Base-by-base conservation (phyloP, 2,113 vertebrate genomes). In the Gorsachius goisagi region DNA sequence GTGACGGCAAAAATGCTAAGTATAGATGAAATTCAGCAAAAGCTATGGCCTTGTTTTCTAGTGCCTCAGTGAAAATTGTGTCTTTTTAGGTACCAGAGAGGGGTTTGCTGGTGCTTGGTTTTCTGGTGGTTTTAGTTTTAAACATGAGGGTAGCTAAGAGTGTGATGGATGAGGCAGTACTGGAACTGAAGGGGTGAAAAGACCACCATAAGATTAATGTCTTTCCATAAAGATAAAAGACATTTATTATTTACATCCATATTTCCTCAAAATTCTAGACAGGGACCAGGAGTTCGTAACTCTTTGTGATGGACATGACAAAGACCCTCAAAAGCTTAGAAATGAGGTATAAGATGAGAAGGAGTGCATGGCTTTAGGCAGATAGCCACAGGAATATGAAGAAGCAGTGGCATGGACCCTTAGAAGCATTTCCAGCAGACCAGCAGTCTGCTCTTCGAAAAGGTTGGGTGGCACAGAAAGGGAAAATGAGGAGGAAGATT, bases 1-100 rank as follows among this genome's bases (percentile, higher is more conserved):
- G 89, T 95, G 95, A 94, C 64, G 92, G 86, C 77, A 93, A 82
- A 95, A 81, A 82, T 66, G 74, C 32, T 81, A 93, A 73, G 26
- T 85, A 50, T 76, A 96, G 84, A 79, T 76, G 83, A 78, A 93
- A 90, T 52, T 64, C 60, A 58, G 62, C 27, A 94, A 68, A 94
- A 78, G 12, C 56, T 74, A 28, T 0, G 3, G 24, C 15, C 24
- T 92, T 92, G 37, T 95, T 92, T 95, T 68, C 62, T 69, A 68
- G 5, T 16, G 15, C 10, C 22, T 85, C 1, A 2, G 18, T 73
- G 58, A 87, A 26, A 19, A 17, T 62, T 66, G 7, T 89, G 64
- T 27, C 39, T 49, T 75, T 84, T 44, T 80, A 3, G 74, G 80
- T 80, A 47, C 90, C 77, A 60, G 44, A 53, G 18, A n/a, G 9